These are phyloP conservation scores for Leontopithecus rosalia DNA, from an alignment of 2,797 vertebrate genomes.

Conservation along the genomic window DNA sequence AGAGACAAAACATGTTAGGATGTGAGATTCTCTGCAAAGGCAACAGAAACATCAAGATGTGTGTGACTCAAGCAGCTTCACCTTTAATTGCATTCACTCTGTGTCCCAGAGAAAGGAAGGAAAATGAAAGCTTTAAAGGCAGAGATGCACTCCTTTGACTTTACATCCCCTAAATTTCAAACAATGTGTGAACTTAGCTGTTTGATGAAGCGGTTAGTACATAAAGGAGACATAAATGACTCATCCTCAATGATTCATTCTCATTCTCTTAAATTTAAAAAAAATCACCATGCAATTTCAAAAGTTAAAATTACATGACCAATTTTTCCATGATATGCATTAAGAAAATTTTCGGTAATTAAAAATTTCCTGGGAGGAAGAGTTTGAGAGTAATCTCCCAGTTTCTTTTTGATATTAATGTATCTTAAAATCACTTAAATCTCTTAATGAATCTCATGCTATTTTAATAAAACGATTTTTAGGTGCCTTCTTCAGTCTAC, in stretches of 20 bases:
- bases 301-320: constrained; percentile 52
- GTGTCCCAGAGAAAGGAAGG: background rate
- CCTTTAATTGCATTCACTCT: background rate
- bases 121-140: background rate
- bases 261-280: constrained; percentile 17
- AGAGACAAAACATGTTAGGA: background rate
- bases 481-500: background rate
- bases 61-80: background rate
- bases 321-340: background rate
- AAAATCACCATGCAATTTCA: constrained; percentile 23
- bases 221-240: constrained; percentile 37
- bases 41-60: background rate
- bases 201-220: background rate
- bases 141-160: background rate
- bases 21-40: background rate
- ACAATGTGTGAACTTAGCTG: background rate
- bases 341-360: background rate
- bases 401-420: background rate
- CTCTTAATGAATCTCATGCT: background rate
- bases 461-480: background rate
- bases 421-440: background rate
- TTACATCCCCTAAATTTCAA: background rate
- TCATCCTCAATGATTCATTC: constrained; percentile 44
- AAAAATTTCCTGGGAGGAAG: constrained; percentile 29
- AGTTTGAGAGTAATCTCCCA: background rate